Conservation (phyloP, 2,888 invertebrate species). For the Caenorhabditis angaria region DNA sequence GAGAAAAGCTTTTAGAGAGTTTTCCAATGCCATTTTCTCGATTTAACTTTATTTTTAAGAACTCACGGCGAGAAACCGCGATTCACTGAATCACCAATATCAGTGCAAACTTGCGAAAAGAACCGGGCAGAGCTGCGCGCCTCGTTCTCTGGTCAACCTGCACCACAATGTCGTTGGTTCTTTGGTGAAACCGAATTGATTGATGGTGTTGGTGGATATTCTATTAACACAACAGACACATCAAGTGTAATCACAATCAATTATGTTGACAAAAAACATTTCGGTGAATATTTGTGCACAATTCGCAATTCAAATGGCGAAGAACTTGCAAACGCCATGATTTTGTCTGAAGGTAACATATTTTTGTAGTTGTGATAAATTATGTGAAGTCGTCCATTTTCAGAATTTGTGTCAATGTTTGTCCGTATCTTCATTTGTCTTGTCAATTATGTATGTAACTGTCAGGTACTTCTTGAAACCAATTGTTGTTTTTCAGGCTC, state of each 20-base stretch:
- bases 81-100: slow-evolving; percentile 62
- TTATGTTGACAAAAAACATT: slow-evolving; percentile 54
- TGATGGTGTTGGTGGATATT: slow-evolving; percentile 56
- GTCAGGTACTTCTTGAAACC: background rate
- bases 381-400: slow-evolving; percentile 4
- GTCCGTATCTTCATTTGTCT: slow-evolving; percentile 14
- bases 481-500: slow-evolving; percentile 41
- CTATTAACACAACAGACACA: slow-evolving; percentile 43
- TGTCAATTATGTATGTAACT: slow-evolving; percentile 34
- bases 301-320: slow-evolving; percentile 65
- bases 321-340: slow-evolving; percentile 63
- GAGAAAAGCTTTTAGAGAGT: background rate
- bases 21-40: background rate
- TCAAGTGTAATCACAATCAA: slow-evolving; percentile 52
- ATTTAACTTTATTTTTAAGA: slow-evolving; percentile 18
- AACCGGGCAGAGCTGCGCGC: slow-evolving; percentile 59
- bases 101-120: slow-evolving; percentile 56
- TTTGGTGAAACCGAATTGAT: slow-evolving; percentile 54
- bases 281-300: slow-evolving; percentile 66
- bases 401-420: slow-evolving; percentile 15
- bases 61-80: slow-evolving; percentile 51
- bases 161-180: slow-evolving; percentile 63
- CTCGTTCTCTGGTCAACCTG: slow-evolving; percentile 62
- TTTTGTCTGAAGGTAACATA: slow-evolving; percentile 60
- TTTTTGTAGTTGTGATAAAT: slow-evolving; percentile 25